Conservation (phyloP, 2,888 invertebrate genomes). For the Oligia fasciuncula region DNA sequence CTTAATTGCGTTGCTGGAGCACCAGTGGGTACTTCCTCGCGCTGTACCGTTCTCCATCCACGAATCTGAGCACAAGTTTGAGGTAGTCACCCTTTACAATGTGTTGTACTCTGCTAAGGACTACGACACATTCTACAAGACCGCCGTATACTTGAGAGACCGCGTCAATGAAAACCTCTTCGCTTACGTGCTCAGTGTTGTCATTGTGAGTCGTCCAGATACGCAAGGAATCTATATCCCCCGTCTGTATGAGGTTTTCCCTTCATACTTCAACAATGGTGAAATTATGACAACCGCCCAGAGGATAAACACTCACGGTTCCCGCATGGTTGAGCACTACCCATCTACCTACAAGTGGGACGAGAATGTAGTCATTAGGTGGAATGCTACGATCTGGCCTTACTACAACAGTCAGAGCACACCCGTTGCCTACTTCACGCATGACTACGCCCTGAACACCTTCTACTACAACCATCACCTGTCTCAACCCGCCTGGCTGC, state of each 20-base stretch:
- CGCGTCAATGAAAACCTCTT: conserved; percentile 93
- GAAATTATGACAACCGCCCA: conserved; percentile 92
- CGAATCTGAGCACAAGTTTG: conserved; percentile 89
- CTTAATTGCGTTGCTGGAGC: conserved; percentile 88
- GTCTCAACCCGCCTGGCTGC: conserved; percentile 92
- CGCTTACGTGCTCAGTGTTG: conserved; percentile 91
- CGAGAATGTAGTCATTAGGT: conserved; percentile 89
- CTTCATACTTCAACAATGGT: conserved; percentile 92
- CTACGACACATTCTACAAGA: conserved; percentile 92
- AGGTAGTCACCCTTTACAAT: conserved; percentile 92
- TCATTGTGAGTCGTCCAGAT: conserved; percentile 91
- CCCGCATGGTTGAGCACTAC: conserved; percentile 75
- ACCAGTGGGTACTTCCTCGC: conserved; percentile 89
- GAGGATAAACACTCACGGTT: conserved; percentile 88
- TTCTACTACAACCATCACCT: conserved; percentile 91
- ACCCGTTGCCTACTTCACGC: conserved; percentile 92
- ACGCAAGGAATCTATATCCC: conserved; percentile 92
- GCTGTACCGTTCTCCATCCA: conserved; percentile 90
- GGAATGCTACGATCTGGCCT: conserved; percentile 91
- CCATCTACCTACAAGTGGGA: conserved; percentile 80
- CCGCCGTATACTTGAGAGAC: conserved; percentile 92
- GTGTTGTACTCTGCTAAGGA: conserved; percentile 93
- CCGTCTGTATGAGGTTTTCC: conserved; percentile 93
- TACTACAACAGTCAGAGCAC: conserved; percentile 89
- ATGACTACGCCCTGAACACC: conserved; percentile 92